Percentiles rank a stretch among this genome's conserved stretches.
These are phyloP conservation scores for Digitonthophagus gazella DNA, from an alignment of 2,888 invertebrate genomes.

Conservation along the genomic window DNA sequence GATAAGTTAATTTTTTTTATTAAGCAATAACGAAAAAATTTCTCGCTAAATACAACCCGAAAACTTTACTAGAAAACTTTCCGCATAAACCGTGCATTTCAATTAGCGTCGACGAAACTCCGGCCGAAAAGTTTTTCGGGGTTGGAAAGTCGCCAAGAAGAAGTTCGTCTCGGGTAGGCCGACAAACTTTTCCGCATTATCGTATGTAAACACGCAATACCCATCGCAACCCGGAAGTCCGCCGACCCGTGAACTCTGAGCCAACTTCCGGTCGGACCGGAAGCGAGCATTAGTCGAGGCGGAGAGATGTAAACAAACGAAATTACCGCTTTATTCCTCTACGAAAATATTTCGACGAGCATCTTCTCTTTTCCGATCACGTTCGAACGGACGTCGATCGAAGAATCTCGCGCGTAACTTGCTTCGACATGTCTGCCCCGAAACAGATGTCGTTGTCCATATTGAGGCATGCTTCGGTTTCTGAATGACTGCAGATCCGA, in stretches of 20 bases:
- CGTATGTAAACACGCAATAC: constrained; percentile 16
- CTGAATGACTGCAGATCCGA: neutral
- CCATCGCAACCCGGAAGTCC: neutral
- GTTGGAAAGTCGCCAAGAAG: neutral
- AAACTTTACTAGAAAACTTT: neutral
- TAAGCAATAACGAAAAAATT: too few relatives aligned
- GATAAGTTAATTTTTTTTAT: too few relatives aligned
- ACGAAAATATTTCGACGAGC: constrained; percentile 27
- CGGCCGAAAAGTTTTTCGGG: neutral
- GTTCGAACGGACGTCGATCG: constrained; percentile 22
- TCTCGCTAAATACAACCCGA: too few relatives aligned
- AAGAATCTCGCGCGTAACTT: constrained; percentile 29
- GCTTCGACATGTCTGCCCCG: constrained; percentile 27
- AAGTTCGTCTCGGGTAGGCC: neutral
- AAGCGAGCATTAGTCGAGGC: neutral
- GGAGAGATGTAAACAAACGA: constrained; percentile 4
- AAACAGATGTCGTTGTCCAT: constrained; percentile 33
- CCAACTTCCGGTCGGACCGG: neutral
- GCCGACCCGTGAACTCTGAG: neutral
- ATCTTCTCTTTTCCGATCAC: constrained; percentile 30
- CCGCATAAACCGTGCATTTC: constrained; percentile 8
- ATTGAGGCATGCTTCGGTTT: constrained; percentile 16
- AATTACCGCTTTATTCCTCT: constrained; percentile 30
- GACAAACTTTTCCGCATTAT: constrained; percentile 8
- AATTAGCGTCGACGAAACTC: constrained; percentile 5